A percentile compares a stretch with the other conserved stretches of the same genome.
phyloP scores from a whole-genome alignment of 2,797 vertebrate species.

The Paedocypris micromegethes region DNA sequence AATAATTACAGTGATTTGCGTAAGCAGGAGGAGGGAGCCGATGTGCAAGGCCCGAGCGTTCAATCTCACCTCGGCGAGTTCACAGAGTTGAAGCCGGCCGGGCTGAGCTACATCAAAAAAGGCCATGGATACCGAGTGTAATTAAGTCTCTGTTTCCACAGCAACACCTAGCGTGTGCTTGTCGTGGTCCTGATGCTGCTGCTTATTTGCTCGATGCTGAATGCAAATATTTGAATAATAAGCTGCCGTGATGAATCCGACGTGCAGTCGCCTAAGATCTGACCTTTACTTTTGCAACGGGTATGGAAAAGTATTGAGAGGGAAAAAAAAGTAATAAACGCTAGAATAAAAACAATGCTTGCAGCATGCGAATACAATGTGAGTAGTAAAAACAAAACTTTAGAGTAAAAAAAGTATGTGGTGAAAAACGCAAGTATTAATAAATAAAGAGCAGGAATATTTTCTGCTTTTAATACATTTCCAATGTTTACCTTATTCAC shows the following conservation, averaged over 20 bases:
- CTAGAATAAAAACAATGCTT: too few species aligned
- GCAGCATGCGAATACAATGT: too few species aligned
- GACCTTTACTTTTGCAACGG: not conserved
- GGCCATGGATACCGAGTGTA: slow-evolving; percentile 55
- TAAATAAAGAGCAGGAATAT: too few species aligned
- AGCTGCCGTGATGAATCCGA: slow-evolving; percentile 56
- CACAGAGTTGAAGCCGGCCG: slow-evolving; percentile 40
- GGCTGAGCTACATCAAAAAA: slow-evolving; percentile 43
- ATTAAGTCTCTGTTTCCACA: slow-evolving; percentile 68
- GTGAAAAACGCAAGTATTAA: too few species aligned
- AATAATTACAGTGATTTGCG: slow-evolving; percentile 78
- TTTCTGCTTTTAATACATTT: too few species aligned
- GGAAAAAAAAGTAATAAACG: too few species aligned
- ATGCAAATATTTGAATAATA: slow-evolving; percentile 63
- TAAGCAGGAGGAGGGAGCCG: slow-evolving; percentile 44
- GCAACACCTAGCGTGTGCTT: slow-evolving; percentile 55
- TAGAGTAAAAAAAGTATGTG: too few species aligned
- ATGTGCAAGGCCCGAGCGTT: slow-evolving; percentile 55
- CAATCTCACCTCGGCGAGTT: slow-evolving; percentile 45
- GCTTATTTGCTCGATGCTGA: slow-evolving; percentile 47
- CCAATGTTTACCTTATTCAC: too few species aligned
- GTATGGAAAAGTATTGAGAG: too few species aligned
- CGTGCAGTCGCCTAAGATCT: slow-evolving; percentile 45
- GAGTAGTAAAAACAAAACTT: too few species aligned
- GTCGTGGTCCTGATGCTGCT: slow-evolving; percentile 36